Conservation (phyloP, 2,888 invertebrate species). For the Lasius fuliginosus region DNA sequence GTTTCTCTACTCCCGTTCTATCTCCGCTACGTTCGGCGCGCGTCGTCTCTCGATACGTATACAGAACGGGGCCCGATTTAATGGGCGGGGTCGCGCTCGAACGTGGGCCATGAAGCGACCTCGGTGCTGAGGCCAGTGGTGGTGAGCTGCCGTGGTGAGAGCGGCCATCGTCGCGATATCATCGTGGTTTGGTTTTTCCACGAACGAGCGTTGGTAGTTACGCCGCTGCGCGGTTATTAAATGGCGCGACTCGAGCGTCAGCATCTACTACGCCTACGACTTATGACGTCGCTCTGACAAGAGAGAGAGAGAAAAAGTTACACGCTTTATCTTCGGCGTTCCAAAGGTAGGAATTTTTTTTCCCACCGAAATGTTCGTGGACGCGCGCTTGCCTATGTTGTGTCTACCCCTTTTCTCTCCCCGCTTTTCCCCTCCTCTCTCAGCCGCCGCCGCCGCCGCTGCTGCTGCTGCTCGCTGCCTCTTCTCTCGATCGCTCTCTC, state of each 20-base stretch:
- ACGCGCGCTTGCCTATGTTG: constrained; percentile 67
- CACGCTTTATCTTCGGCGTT: constrained; percentile 66
- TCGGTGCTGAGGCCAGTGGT: constrained; percentile 76
- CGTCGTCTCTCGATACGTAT: background rate
- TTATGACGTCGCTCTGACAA: constrained; percentile 81
- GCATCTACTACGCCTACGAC: constrained; percentile 69
- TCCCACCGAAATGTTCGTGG: constrained; percentile 71
- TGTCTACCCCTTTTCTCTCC: constrained; percentile 5
- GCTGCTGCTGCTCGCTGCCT: constrained; percentile 17
- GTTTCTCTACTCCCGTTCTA: background rate
- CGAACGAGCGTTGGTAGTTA: background rate
- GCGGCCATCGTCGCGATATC: constrained; percentile 75
- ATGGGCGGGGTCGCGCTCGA: constrained; percentile 71
- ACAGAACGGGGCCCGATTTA: constrained; percentile 6
- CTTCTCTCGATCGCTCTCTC: constrained; percentile 48
- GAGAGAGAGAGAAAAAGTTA: constrained; percentile 65
- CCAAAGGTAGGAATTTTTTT: constrained; percentile 77
- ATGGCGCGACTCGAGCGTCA: constrained; percentile 61
- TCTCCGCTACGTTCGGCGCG: constrained; percentile 11
- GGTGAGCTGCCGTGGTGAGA: constrained; percentile 70
- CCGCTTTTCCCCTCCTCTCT: constrained; percentile 47
- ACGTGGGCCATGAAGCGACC: constrained; percentile 80
- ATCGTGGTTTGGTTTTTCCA: constrained; percentile 66
- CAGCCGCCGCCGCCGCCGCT: constrained; percentile 44
- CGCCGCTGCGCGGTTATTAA: constrained; percentile 19